Percentiles rank a stretch among this genome's conserved stretches.
These are phyloP conservation scores for Archocentrus centrarchus DNA, from an alignment of 2,113 vertebrate species.

Conservation along the genomic window DNA sequence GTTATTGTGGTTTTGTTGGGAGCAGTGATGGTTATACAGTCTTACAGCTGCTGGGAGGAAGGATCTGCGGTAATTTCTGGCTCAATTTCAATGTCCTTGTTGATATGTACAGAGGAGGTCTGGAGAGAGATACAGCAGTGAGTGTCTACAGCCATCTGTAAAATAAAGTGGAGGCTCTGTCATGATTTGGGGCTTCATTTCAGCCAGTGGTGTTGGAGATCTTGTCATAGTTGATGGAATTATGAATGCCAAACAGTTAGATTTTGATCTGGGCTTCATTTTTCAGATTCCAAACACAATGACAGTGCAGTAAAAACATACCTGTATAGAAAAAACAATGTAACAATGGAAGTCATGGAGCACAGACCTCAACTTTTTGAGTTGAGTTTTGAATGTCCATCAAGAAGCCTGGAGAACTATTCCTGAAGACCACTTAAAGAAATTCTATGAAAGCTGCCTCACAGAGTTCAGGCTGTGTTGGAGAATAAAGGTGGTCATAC, in stretches of 20 bases:
- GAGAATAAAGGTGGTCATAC: neutral
- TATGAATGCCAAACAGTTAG: no score
- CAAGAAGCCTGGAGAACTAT: neutral
- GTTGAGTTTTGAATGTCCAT: neutral
- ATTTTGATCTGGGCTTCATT: neutral
- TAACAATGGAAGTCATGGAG: neutral
- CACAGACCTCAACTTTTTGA: neutral
- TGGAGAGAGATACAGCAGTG: neutral
- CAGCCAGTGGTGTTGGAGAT: neutral
- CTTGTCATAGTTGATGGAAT: no score
- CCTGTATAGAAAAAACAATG: neutral
- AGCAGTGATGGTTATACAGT: no score
- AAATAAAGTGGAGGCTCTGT: neutral
- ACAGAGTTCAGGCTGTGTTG: neutral
- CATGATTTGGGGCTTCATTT: neutral
- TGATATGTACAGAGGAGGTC: neutral
- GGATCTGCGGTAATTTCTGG: no score
- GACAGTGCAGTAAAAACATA: neutral
- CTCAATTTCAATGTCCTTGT: neutral
- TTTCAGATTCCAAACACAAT: neutral
- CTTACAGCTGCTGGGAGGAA: no score
- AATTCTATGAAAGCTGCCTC: no score
- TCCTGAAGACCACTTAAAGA: neutral
- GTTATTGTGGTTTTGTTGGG: no score
- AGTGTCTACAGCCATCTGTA: neutral